Percentiles rank a stretch among this genome's conserved stretches.
Evolutionary conservation across 2,797 vertebrate species (phyloP).

Genomic region (Cyclopterus lumpus): DNA sequence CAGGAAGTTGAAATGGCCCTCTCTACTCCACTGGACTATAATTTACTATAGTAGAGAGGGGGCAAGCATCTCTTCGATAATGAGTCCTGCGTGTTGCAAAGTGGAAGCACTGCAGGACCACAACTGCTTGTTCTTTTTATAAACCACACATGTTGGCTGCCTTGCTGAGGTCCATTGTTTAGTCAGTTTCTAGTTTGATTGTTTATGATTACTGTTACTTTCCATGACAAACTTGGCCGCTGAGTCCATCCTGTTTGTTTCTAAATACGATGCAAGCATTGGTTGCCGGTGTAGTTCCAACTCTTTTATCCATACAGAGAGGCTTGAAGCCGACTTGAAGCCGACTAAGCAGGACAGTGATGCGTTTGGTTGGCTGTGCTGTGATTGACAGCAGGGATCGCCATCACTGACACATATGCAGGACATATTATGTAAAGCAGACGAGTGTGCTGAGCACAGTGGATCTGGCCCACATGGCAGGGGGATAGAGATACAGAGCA

Average conservation of each 20-base stretch:
- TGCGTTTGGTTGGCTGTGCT: conserved; percentile 60
- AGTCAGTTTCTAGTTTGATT: conserved; percentile 21
- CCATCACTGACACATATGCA: conserved; percentile 74
- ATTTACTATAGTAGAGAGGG: conserved; percentile 58
- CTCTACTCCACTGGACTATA: conserved; percentile 57
- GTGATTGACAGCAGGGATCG: conserved; percentile 80
- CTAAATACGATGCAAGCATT: conserved; percentile 8
- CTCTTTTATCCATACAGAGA: conserved; percentile 8
- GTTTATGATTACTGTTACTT: conserved; percentile 51
- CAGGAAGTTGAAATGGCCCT: conserved; percentile 71
- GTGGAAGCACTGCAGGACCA: conserved; percentile 43
- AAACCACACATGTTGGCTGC: conserved; percentile 46
- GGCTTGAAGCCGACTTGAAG: conserved; percentile 18
- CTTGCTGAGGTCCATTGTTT: conserved; percentile 45
- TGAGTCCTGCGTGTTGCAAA: conserved; percentile 42
- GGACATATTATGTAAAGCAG: conserved; percentile 77
- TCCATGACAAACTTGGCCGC: conserved; percentile 8
- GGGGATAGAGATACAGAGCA: conserved; percentile 58
- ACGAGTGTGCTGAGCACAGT: conserved; percentile 61
- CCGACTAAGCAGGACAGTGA: conserved; percentile 47
- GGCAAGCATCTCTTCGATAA: conserved; percentile 44
- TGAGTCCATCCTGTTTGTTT: conserved; percentile 42
- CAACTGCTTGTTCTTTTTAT: conserved; percentile 29
- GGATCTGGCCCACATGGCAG: conserved; percentile 64
- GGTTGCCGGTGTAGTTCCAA: conserved; percentile 10